phyloP scores from a whole-genome alignment of 1,140 invertebrate species.

The Drosophila parabipectinata region DNA sequence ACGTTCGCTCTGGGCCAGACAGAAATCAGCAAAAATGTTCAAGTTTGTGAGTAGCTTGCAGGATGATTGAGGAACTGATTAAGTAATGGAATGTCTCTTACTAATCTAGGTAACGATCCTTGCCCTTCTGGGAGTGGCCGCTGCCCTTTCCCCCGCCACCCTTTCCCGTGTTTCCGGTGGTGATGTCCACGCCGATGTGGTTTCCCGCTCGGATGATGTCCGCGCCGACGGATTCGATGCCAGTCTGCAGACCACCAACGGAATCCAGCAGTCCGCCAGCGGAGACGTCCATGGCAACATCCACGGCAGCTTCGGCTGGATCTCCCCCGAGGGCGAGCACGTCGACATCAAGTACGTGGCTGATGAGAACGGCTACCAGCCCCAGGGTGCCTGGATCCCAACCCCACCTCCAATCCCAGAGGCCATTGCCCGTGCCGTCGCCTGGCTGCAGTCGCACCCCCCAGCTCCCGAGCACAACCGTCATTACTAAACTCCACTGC shows the following conservation, averaged over 20 bases:
- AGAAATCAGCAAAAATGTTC: constrained; percentile 69
- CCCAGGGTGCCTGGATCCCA: constrained; percentile 84
- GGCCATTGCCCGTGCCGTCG: constrained; percentile 85
- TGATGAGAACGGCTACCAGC: constrained; percentile 86
- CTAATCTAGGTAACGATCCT: constrained; percentile 57
- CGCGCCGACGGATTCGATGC: constrained; percentile 53
- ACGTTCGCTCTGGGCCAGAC: constrained; percentile 44
- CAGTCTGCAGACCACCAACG: constrained; percentile 85
- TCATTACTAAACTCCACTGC: constrained; percentile 26
- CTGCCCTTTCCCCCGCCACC: constrained; percentile 34
- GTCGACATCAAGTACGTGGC: constrained; percentile 85
- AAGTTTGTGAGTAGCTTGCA: constrained; percentile 61
- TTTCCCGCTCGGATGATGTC: constrained; percentile 36
- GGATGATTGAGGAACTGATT: background rate
- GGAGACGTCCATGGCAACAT: constrained; percentile 71
- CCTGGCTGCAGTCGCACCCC: constrained; percentile 38
- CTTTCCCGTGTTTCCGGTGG: constrained; percentile 18
- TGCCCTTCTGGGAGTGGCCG: constrained; percentile 62
- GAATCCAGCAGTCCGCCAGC: constrained; percentile 80
- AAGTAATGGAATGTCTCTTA: background rate
- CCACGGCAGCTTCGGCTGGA: constrained; percentile 48
- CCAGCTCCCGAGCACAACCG: constrained; percentile 13
- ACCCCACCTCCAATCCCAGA: constrained; percentile 89
- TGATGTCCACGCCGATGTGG: constrained; percentile 54
- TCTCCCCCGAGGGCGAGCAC: constrained; percentile 81